phyloP scores from a whole-genome alignment of 1,140 invertebrate genomes.

The Lasaia peninsularis region DNA sequence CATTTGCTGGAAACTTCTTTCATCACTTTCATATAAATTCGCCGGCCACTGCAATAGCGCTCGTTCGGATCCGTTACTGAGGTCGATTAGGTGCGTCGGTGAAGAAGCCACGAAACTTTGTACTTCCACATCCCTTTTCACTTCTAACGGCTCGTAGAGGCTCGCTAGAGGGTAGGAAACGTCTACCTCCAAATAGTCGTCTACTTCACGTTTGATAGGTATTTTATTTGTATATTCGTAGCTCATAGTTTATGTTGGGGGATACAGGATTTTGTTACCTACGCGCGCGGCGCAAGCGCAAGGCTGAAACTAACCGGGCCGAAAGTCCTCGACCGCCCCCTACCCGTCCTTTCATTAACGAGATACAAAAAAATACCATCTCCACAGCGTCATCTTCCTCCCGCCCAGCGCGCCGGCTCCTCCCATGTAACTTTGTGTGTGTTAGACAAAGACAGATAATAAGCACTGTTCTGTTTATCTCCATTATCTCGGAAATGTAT shows the following conservation, averaged over 20 bases:
- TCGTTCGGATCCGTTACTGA: conserved; percentile 57
- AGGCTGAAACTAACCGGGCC: conserved; percentile 34
- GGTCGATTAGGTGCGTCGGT: conserved; percentile 63
- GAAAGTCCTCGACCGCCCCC: conserved; percentile 31
- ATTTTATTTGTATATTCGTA: conserved; percentile 60
- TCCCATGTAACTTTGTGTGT: conserved; percentile 24
- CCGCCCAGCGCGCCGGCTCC: conserved; percentile 58
- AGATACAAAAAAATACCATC: conserved; percentile 71
- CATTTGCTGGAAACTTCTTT: conserved; percentile 47
- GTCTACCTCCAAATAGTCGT: conserved; percentile 59
- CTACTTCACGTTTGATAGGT: conserved; percentile 61
- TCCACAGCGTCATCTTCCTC: conserved; percentile 50
- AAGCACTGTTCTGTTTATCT: conserved; percentile 57
- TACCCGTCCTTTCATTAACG: conserved; percentile 70
- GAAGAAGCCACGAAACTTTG: conserved; percentile 55
- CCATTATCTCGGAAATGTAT: conserved; percentile 57
- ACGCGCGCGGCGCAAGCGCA: conserved; percentile 41
- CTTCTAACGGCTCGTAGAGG: conserved; percentile 51
- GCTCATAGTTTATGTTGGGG: conserved; percentile 48
- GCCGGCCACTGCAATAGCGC: conserved; percentile 40
- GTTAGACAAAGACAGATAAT: conserved; percentile 47
- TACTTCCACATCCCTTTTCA: conserved; percentile 49
- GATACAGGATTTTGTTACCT: conserved; percentile 31
- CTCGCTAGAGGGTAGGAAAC: conserved; percentile 54
- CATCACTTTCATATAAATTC: conserved; percentile 47